Base-by-base conservation (phyloP, 2,113 vertebrate genomes). In the Vimba vimba region DNA sequence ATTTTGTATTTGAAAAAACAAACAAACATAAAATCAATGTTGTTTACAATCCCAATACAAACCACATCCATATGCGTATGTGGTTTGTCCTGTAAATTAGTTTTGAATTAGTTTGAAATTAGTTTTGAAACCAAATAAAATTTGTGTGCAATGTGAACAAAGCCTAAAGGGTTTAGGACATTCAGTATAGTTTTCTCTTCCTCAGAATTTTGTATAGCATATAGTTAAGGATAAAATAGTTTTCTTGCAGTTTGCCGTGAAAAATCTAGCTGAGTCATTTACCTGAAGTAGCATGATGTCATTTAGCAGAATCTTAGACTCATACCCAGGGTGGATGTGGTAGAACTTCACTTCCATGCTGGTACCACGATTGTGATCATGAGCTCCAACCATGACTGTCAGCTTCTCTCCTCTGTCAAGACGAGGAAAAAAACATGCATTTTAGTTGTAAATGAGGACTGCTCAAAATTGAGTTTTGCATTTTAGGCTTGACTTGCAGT, bases 231-330 rank as follows among this genome's bases (percentile, higher is more conserved):
- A 3, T 50, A 50, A 13, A 52, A 9, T 8, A 8, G 6, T 6
- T 50, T 55, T 6, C 23, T 25, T 47, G 12, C 6, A 74, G 23
- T 47, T 74, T 47, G 6, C 43, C 11, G 0, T 17, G 47, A 9
- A 36, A 27, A 68, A 55, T 27, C 39, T 10, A 13, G 12, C 64
- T 71, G 52, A 73, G 39, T 78, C 11, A 33, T 90, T 85, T 87
- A 90, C 89, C 89, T 90, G 89, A 69, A 90, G 59, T 78, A 90
- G 66, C 87, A 88, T 87, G 68, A 90, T 90, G 78, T 90, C 89
- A 80, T 83, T 88, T 2, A 64, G 6, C 33, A 83, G 17, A 17
- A 6, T 25, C 1, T 23, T 0, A 23, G 59, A 27, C 13, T 88
- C 5, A 25, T 59, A 91, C 8, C 10, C 74, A 8, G 90, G 88